Evolutionary conservation across 1,140 invertebrate genomes (phyloP), one percentile per base, ranked within the genome.

Genomic region (Lepidurus packardi): DNA sequence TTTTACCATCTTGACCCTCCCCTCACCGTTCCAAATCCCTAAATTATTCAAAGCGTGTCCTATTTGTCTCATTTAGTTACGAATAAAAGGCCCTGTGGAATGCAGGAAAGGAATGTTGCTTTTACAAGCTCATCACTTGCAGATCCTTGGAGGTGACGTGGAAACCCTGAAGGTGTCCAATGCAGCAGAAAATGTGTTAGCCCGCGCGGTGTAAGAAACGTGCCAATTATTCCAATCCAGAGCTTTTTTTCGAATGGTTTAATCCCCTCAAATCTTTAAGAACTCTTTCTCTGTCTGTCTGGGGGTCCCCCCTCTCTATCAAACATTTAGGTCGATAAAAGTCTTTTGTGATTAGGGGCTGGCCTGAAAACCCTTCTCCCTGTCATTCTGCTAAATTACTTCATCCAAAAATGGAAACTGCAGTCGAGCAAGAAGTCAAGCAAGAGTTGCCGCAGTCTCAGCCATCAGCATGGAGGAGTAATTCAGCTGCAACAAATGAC

Each of bases 141-240:
- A 87, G 78, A 82, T 92, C 73, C 82, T 93, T 2, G 92, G 92
- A 1, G 93, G 93, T 24, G 91, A 93, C 85, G 91, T 94, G 1
- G 91, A 92, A 45, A 84, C 85, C 79, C 80, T 92, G 25, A 81
- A 88, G 41, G 86, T 89, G 43, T 76, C 82, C 24, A 90, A 92
- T 85, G 88, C 88, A 9, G 83, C 86, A 13, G 88, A 90, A 83
- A 90, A 90, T 83, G 81, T 91, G 41, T 82, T 92, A 34, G 87
- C 89, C 7, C 85, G 86, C 84, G 85, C 85, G 73, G 81, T 92
- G 87, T 89, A 85, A 85, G 83, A 83, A 42, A 10, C 13, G 16
- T 21, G 13, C 42, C 45, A 79, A 77, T 65, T 21, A 65, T 13
- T 65, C 53, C 21, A 65, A n/a, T 65, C 21, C 74, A 7, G 25